phyloP scores from a whole-genome alignment of 2,797 vertebrate species.

The Hydrophis major region DNA sequence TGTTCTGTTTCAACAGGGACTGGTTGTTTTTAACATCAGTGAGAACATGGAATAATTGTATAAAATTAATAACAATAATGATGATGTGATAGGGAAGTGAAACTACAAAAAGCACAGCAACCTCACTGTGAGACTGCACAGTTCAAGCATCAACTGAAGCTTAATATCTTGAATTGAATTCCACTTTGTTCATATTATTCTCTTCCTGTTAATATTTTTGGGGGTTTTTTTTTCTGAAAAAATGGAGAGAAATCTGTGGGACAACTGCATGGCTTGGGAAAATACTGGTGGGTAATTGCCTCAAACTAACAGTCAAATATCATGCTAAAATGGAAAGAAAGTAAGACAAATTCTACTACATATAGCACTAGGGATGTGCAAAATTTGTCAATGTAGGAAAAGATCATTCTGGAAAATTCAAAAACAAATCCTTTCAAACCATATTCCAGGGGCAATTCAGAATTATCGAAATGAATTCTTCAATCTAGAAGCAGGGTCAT shows the following conservation, averaged over 20 bases:
- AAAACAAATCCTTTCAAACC: not conserved
- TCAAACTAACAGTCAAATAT: constrained; percentile 25
- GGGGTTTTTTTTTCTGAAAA: not conserved
- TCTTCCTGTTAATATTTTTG: not conserved
- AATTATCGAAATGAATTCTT: not conserved
- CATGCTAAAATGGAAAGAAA: constrained; percentile 11
- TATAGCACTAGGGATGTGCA: not conserved
- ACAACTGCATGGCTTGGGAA: not conserved
- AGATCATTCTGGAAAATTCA: not conserved
- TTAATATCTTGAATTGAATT: not conserved
- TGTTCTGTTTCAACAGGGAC: not conserved
- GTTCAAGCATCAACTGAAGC: not conserved
- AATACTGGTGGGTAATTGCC: not conserved
- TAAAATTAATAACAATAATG: not conserved
- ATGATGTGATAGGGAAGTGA: not conserved
- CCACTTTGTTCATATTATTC: not conserved
- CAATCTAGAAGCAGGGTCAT: not conserved
- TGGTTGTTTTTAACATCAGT: not conserved
- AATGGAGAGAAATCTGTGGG: not conserved
- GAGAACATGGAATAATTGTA: not conserved
- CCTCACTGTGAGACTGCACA: not conserved
- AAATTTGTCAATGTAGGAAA: not conserved
- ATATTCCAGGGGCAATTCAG: not conserved
- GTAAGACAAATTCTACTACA: not conserved
- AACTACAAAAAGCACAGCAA: not conserved